Base-by-base conservation (phyloP, 2,113 vertebrate species). In the Bufo gargarizans region DNA sequence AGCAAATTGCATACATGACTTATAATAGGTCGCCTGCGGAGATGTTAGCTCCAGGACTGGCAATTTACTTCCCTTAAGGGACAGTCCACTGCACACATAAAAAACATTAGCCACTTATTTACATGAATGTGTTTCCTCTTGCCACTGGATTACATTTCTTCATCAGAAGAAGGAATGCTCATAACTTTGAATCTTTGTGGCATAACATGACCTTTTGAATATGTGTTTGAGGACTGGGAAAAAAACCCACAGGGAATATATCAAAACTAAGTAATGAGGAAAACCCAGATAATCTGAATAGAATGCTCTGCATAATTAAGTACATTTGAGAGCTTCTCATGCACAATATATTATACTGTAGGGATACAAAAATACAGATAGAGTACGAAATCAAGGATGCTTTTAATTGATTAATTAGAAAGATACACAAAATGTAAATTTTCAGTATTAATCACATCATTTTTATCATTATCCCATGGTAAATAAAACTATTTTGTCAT, bases 331-430 rank as follows among this genome's bases (percentile, higher is more conserved):
- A 89, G 87, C 82, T 78, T 81, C 74, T 84, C 82, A 78, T 89
- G 81, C 71, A 89, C 82, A 84, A 89, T 89, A 89, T 88, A 88
- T 88, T 89, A 89, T 89, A 84, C 87, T 89, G 72, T 49, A 84
- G 87, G 82, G 87, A 89, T 84, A 89, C 72, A 69, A 74, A 78
- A 89, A 89, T 89, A 84, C 67, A 84, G 59, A 89, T 89, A 72
- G 53, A 77, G 82, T 77, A 89, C 84, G 74, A 84, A 89, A 84
- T 89, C 72, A 84, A 89, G 87, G 59, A 76, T 45, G 50, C 65
- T 88, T 88, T 84, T 84, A 89, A 89, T 59, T 84, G 87, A 89
- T 89, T 89, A 84, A 89, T 89, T 89, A 78, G 84, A 89, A 89
- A 84, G 72, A 84, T 89, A 84, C 50, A 83, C 81, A 65, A 89